A percentile compares a stretch with the other conserved stretches of the same genome.
phyloP scores from a whole-genome alignment of 2,888 invertebrate genomes.

The Timandra comae region DNA sequence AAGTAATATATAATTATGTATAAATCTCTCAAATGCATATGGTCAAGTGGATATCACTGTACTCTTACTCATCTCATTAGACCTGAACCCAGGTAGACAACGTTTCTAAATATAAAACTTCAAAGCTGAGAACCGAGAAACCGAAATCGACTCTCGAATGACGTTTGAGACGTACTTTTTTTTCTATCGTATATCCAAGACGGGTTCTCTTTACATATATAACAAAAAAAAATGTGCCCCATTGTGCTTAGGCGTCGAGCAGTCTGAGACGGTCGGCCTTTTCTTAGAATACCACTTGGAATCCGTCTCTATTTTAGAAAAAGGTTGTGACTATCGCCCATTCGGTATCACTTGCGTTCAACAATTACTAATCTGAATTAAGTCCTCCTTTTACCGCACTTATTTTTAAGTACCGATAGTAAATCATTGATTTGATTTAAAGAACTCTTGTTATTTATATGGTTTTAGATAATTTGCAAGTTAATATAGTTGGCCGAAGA shows the following conservation, averaged over 20 bases:
- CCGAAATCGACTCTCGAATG: slow-evolving; percentile 49
- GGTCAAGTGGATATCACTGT: slow-evolving; percentile 20
- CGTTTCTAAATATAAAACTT: slow-evolving; percentile 49
- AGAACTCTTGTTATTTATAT: too few species aligned
- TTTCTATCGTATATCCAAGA: slow-evolving; percentile 50
- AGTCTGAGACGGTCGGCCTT: slow-evolving; percentile 57
- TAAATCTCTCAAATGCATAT: too few species aligned
- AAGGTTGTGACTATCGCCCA: slow-evolving; percentile 9
- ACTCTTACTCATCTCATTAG: slow-evolving; percentile 45
- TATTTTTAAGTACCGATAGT: too few species aligned
- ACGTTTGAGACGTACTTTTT: slow-evolving; percentile 43
- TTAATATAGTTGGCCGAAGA: too few species aligned
- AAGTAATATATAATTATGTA: too few species aligned
- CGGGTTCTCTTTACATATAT: slow-evolving; percentile 48
- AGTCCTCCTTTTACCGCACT: too few species aligned
- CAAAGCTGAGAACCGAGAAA: slow-evolving; percentile 46
- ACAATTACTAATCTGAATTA: too few species aligned
- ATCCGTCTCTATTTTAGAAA: slow-evolving; percentile 26
- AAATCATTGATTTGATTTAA: too few species aligned
- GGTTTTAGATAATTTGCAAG: too few species aligned
- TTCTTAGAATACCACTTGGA: slow-evolving; percentile 54
- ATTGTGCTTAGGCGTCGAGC: slow-evolving; percentile 70
- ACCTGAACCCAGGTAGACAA: slow-evolving; percentile 39
- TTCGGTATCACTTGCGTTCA: slow-evolving; percentile 4
- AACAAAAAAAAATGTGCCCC: slow-evolving; percentile 56